Evolutionary conservation across 2,888 invertebrate species (phyloP).

Genomic region (Nemurella pictetii): DNA sequence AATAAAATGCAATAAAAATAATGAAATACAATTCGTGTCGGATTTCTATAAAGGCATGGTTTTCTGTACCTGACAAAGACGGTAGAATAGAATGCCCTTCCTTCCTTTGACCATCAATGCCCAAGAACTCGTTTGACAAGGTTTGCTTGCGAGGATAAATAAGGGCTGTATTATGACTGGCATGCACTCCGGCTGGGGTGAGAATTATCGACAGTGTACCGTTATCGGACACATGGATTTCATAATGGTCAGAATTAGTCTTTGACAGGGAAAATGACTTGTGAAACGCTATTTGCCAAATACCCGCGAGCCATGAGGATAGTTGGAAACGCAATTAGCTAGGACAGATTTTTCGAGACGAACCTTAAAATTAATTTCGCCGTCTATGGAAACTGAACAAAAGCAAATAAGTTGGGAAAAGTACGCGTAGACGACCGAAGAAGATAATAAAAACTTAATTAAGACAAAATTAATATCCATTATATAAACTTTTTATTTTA

Average conservation of each 20-base stretch:
- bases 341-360: neutral
- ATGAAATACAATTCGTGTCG: neutral
- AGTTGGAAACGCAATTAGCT: neutral
- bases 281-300: neutral
- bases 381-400: neutral
- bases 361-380: neutral
- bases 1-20: neutral
- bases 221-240: neutral
- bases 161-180: neutral
- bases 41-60: neutral
- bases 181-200: neutral
- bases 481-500: neutral
- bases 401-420: neutral
- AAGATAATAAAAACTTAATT: neutral
- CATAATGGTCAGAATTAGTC: neutral
- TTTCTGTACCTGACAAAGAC: neutral
- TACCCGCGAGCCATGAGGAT: neutral
- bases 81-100: neutral
- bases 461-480: neutral
- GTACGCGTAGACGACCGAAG: neutral
- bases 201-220: neutral
- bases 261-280: neutral
- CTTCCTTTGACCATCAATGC: neutral
- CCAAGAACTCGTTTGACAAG: neutral
- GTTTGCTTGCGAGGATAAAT: neutral